Conservation (phyloP, 2,113 vertebrate species). For the Dromiciops gliroides region DNA sequence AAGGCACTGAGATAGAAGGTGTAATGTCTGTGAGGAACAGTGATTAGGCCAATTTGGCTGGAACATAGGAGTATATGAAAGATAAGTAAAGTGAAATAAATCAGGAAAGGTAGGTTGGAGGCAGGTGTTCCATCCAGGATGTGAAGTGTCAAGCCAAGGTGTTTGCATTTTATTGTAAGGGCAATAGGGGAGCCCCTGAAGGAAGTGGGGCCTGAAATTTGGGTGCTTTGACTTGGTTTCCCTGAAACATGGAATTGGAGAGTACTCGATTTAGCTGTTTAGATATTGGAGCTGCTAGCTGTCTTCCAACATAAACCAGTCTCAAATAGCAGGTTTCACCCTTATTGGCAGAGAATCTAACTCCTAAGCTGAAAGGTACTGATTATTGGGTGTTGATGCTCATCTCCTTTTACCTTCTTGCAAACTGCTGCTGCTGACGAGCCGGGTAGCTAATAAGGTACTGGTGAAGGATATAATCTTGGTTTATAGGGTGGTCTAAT, state of each 20-base stretch:
- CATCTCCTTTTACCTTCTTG: not conserved
- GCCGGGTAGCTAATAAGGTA: not conserved
- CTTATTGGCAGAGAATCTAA: not conserved
- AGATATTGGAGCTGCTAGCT: not conserved
- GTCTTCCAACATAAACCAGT: not conserved
- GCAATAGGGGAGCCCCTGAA: not conserved
- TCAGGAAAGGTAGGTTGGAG: not conserved
- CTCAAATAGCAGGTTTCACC: not conserved
- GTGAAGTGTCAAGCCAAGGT: not conserved
- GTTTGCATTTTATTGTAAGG: not conserved
- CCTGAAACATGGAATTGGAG: no score
- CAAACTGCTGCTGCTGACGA: not conserved
- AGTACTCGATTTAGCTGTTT: not conserved
- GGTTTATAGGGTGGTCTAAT: slow-evolving; percentile 34
- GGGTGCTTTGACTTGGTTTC: not conserved
- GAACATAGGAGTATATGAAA: not conserved
- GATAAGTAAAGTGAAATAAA: not conserved
- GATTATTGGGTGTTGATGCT: not conserved
- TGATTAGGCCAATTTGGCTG: not conserved
- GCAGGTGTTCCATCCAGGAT: not conserved
- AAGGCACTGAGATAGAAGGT: not conserved
- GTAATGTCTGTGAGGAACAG: not conserved
- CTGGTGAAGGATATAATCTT: not conserved
- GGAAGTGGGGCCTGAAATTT: not conserved
- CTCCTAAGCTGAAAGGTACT: slow-evolving; percentile 18